Evolutionary conservation across 2,797 vertebrate genomes (phyloP), one percentile per base, ranked within the genome.

Genomic region (Smutsia temminckii): DNA sequence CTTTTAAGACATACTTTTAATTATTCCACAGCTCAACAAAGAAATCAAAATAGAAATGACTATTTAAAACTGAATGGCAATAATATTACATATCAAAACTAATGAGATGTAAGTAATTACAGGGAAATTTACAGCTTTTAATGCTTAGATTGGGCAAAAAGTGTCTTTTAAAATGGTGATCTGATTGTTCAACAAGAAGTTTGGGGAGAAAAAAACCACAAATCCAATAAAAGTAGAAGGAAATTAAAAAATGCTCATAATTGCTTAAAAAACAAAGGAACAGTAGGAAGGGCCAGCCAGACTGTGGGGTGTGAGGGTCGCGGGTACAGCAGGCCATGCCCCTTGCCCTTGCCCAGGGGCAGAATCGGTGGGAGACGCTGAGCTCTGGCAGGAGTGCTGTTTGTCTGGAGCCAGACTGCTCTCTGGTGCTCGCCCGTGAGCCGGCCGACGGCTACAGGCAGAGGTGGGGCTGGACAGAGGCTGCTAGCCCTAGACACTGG

Each of bases 221-320:
- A 79, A 59, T 20, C 6, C 4, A 49, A 2, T 34, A 27, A 23
- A 55, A 49, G 29, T 3, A n/a, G 79, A 81, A 85, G 57, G 25
- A 9, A 27, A 49, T 61, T 23, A 29, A 6, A n/a, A 57, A 27
- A 14, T 18, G 46, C 40, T 5, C 18, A 5, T 27, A 14, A 81
- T 21, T 57, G 55, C 68, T 2, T 53, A 9, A 6, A 37, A 40
- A 46, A 40, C 16, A 57, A 29, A 89, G 42, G 51, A 46, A 2
- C 13, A 9, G 1, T 6, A 20, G 0, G 3, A 37, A 13, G 57
- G 46, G 29, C 69, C 1, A 2, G 69, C 49, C 10, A 4, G 3
- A 21, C 0, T 5, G 20, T 3, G 18, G 37, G 64, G 68, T 10
- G 0, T 0, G 32, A 27, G 72, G 17, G 1, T 8, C n/a, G 0